Conservation (phyloP, 1,140 invertebrate genomes). For the Trichogramma pretiosum region DNA sequence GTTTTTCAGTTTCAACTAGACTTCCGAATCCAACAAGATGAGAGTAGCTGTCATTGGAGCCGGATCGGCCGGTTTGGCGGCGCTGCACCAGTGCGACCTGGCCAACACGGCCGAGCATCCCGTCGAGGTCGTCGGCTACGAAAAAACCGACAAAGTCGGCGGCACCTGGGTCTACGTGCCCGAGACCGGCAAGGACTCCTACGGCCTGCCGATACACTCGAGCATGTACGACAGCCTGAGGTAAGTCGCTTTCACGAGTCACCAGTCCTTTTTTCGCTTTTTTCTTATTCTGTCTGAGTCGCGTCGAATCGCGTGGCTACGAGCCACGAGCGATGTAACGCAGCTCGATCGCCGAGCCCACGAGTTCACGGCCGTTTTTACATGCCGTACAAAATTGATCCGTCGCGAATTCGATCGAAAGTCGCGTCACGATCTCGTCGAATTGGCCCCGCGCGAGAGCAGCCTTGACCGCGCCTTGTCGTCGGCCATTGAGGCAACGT, state of each 20-base stretch:
- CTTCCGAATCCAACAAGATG: too few species aligned
- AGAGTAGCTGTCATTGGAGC: constrained; percentile 57
- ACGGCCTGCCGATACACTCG: constrained; percentile 73
- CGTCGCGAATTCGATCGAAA: too few species aligned
- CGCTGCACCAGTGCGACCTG: constrained; percentile 55
- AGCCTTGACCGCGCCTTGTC: too few species aligned
- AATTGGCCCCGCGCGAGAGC: too few species aligned
- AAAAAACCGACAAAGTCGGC: constrained; percentile 63
- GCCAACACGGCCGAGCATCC: constrained; percentile 33
- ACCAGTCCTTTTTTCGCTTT: too few species aligned
- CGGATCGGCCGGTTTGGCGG: constrained; percentile 56
- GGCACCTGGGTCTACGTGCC: constrained; percentile 83
- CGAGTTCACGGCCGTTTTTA: neutral
- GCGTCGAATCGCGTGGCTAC: too few species aligned
- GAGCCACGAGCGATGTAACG: too few species aligned
- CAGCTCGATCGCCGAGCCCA: neutral
- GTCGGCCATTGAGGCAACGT: too few species aligned
- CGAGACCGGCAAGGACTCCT: constrained; percentile 57
- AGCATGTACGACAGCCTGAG: constrained; percentile 80
- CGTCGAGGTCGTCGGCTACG: constrained; percentile 34
- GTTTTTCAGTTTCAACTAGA: too few species aligned
- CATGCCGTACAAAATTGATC: too few species aligned
- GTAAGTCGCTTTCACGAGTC: constrained; percentile 39
- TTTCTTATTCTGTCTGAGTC: too few species aligned
- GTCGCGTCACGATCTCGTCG: too few species aligned